Evolutionary conservation across 2,888 invertebrate genomes (phyloP), one percentile per base, ranked within the genome.

Genomic region (Rutpela maculata): DNA sequence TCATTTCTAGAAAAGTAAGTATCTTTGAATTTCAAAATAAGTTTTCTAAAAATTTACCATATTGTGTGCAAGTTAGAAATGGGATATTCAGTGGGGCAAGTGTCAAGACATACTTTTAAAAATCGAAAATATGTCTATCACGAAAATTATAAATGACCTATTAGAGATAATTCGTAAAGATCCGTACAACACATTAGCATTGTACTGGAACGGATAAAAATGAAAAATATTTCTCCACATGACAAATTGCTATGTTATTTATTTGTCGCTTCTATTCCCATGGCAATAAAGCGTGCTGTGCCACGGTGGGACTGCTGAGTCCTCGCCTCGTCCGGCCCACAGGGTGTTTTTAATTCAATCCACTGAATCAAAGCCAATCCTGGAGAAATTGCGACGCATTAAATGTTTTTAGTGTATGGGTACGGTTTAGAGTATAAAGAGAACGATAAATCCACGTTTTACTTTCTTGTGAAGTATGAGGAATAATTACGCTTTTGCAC

Each of bases 311-410:
- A 50, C n/a, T n/a, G n/a, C 50, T 50, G 50, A 50, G 50, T 50
- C 50, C 50, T 50, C 50, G 4, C 50, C 50, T 50, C 50, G 50
- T 12, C n/a, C 50, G n/a, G 50, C 50, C 50, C 50, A 50, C 50
- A 59, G 22, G 59, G 19, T 59, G 59, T 19, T 22, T 59, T 59
- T 59, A 59, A 59, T 59, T 59, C 22, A 12, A 59, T 50, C 50
- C 50, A 50, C 50, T 59, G 59, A 12, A 11, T 59, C 19, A 59
- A 10, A 57, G 12, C 10, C 57, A 15, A 22, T 59, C 22, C 59
- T 59, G 22, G 18, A 59, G 22, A 15, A 59, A 59, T 4, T 59
- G 22, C 19, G 15, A 59, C 59, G 59, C 59, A 15, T 19, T 59
- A 59, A 59, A 59, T 59, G 7, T 22, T 59, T 22, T 59, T 15